phyloP scores from a whole-genome alignment of 2,797 vertebrate species.

The Chloroceryle inda region DNA sequence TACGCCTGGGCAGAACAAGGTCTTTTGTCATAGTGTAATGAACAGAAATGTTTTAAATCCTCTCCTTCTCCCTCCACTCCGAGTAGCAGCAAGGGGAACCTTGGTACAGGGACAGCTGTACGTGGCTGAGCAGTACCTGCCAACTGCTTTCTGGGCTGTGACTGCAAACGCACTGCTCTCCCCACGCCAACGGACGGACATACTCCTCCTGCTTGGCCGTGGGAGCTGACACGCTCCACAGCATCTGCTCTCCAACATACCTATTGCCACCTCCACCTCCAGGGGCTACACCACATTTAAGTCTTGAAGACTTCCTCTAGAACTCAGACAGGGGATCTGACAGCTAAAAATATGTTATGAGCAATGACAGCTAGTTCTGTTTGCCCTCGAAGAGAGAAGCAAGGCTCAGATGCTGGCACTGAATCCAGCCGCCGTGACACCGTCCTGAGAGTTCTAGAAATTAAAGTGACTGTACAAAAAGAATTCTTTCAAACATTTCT shows the following conservation, averaged over 20 bases:
- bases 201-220: background rate
- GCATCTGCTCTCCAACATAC: background rate
- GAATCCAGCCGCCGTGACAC: too few relatives aligned
- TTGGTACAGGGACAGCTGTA: background rate
- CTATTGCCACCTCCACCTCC: background rate
- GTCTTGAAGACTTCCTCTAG: background rate
- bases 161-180: background rate
- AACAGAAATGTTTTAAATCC: constrained; percentile 40
- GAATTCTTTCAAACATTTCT: too few relatives aligned
- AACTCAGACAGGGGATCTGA: background rate
- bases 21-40: constrained; percentile 37
- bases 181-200: background rate
- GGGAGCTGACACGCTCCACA: background rate
- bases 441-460: too few relatives aligned
- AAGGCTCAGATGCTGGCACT: background rate
- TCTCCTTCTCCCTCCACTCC: background rate
- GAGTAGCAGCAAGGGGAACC: background rate
- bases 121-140: background rate
- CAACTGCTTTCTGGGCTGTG: background rate
- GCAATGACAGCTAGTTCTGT: background rate
- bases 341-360: background rate
- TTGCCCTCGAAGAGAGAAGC: background rate
- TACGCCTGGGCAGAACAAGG: constrained; percentile 26
- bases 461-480: too few relatives aligned
- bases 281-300: background rate